These are phyloP conservation scores for Scaptomyza montana DNA, from an alignment of 1,140 invertebrate genomes.

Conservation along the genomic window DNA sequence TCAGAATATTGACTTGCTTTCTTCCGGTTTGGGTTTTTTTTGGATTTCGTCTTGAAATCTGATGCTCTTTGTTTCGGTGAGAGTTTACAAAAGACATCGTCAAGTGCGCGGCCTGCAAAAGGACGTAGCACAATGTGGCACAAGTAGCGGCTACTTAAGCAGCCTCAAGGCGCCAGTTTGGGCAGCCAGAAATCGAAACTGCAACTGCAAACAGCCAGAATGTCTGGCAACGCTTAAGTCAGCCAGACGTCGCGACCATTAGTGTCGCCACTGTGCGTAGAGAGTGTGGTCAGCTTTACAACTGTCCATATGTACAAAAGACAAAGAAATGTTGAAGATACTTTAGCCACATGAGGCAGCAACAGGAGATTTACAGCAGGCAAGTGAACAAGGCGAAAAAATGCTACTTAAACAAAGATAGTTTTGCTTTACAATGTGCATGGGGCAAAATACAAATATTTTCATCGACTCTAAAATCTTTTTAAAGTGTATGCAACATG, in stretches of 20 bases:
- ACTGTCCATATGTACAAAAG: neutral
- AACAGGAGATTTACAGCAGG: neutral
- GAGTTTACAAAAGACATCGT: constrained; percentile 46
- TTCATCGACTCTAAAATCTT: too few species aligned
- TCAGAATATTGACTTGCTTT: neutral
- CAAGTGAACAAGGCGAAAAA: neutral
- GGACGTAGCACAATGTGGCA: constrained; percentile 34
- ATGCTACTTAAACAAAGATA: too few species aligned
- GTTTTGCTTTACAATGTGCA: too few species aligned
- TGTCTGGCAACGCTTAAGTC: constrained; percentile 77
- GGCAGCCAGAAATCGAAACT: too few species aligned
- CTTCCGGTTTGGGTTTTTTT: constrained; percentile 39
- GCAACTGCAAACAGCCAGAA: constrained; percentile 50
- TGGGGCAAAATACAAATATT: too few species aligned
- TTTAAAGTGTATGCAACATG: too few species aligned
- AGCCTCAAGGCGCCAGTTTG: constrained; percentile 57
- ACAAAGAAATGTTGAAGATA: constrained; percentile 13
- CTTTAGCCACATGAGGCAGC: neutral
- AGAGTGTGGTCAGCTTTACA: constrained; percentile 9
- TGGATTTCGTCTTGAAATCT: constrained; percentile 50
- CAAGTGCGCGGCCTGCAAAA: constrained; percentile 45
- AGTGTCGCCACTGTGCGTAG: constrained; percentile 48
- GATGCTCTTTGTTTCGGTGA: constrained; percentile 29
- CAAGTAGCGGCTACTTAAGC: constrained; percentile 56
- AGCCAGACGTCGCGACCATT: constrained; percentile 66